Evolutionary conservation across 2,888 invertebrate species (phyloP).

Genomic region (Orchesellides sinensis): DNA sequence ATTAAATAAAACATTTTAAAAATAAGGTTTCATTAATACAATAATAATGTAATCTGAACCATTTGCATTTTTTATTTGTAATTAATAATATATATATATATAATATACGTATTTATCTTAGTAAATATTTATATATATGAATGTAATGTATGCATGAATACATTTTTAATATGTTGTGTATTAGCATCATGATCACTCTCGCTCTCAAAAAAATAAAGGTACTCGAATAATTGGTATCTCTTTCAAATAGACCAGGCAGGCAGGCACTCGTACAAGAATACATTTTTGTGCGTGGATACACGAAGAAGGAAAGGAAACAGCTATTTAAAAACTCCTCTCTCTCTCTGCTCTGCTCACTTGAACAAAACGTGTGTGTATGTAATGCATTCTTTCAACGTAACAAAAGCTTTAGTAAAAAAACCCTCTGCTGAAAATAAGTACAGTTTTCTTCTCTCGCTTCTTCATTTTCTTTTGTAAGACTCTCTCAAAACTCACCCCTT

Average conservation of each 20-base stretch:
- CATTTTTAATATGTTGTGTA: constrained; percentile 19
- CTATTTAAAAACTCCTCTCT: no score
- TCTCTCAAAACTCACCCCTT: neutral
- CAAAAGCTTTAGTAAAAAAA: constrained; percentile 15
- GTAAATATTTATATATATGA: constrained; percentile 1
- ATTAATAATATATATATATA: constrained; percentile 5
- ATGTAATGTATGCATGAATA: neutral
- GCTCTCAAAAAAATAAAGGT: constrained; percentile 62
- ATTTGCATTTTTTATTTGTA: constrained; percentile 8
- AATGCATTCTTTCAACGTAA: no score
- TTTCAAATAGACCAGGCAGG: constrained; percentile 56
- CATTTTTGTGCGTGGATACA: neutral
- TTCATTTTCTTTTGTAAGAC: constrained; percentile 18
- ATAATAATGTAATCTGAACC: constrained; percentile 5
- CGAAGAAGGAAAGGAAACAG: neutral
- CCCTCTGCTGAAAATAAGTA: neutral
- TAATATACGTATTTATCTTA: constrained; percentile 1
- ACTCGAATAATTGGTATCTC: constrained; percentile 58
- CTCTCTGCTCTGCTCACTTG: no score
- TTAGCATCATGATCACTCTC: constrained; percentile 59
- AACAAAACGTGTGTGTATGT: no score
- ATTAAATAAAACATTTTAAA: constrained; percentile 15
- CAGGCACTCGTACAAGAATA: constrained; percentile 50
- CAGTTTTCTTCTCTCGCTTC: constrained; percentile 5
- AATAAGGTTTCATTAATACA: neutral